phyloP scores from a whole-genome alignment of 2,797 vertebrate genomes.

The Benthosema pterotum region DNA sequence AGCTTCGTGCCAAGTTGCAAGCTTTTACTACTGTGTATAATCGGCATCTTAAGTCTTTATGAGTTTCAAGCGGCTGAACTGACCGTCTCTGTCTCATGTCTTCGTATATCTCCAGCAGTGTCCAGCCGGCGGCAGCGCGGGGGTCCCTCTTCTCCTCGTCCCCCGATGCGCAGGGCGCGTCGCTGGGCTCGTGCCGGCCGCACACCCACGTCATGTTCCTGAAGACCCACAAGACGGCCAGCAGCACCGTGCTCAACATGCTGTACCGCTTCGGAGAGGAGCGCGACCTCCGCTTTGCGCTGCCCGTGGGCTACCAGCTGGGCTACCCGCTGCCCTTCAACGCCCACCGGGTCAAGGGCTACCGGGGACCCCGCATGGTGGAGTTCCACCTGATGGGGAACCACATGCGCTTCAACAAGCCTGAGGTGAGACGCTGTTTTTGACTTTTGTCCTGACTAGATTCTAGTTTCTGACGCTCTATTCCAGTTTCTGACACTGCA shows the following conservation, averaged over 20 bases:
- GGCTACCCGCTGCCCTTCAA: constrained; percentile 89
- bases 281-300: constrained; percentile 82
- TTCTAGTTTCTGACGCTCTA: too few species aligned
- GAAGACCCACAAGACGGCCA: constrained; percentile 95
- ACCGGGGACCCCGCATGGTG: constrained; percentile 64
- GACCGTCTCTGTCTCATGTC: constrained; percentile 8
- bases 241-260: constrained; percentile 92
- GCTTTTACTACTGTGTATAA: too few species aligned
- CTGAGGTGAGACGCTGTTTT: constrained; percentile 78
- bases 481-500: too few species aligned
- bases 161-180: constrained; percentile 67
- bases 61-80: not conserved
- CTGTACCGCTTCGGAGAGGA: constrained; percentile 91
- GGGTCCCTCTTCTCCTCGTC: constrained; percentile 65
- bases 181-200: constrained; percentile 81
- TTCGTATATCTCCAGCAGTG: constrained; percentile 44
- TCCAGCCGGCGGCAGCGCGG: constrained; percentile 61
- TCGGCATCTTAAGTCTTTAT: too few species aligned
- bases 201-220: constrained; percentile 87
- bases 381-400: constrained; percentile 91
- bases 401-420: constrained; percentile 90
- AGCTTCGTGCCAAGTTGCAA: too few species aligned
- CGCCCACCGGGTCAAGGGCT: constrained; percentile 87
- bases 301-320: constrained; percentile 90
- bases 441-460: too few species aligned